Percentiles rank a stretch among this genome's conserved stretches.
These are phyloP conservation scores for Sphenodon punctatus DNA, from an alignment of 2,797 vertebrate species.

Conservation along the genomic window DNA sequence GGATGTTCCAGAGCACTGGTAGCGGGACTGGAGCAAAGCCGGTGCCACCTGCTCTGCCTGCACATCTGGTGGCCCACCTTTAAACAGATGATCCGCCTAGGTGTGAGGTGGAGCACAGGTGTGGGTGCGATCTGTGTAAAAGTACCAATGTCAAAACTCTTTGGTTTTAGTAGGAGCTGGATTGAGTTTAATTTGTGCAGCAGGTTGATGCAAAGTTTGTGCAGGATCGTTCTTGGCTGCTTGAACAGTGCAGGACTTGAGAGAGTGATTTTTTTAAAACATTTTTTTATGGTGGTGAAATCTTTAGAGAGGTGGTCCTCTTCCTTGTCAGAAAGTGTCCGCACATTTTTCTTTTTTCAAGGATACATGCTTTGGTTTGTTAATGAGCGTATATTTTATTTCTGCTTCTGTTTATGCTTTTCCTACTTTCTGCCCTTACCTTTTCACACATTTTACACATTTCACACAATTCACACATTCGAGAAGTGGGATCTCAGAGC, in stretches of 20 bases:
- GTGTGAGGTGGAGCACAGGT: too few relatives aligned
- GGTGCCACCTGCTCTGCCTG: too few relatives aligned
- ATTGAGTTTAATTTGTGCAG: fast-evolving
- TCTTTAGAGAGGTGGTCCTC: fast-evolving
- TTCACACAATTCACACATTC: fast-evolving
- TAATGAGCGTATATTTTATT: neutral
- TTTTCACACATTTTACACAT: too few relatives aligned
- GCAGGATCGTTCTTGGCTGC: neutral
- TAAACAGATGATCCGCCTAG: too few relatives aligned
- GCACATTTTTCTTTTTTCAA: neutral
- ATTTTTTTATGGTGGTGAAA: too few relatives aligned
- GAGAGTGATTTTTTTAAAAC: too few relatives aligned
- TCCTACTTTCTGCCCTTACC: too few relatives aligned
- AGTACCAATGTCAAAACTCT: neutral
- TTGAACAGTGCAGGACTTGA: neutral
- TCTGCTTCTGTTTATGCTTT: too few relatives aligned
- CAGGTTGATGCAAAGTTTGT: neutral
- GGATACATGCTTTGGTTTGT: neutral
- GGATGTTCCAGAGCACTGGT: too few relatives aligned
- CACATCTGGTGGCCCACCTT: too few relatives aligned
- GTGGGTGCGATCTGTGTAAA: too few relatives aligned
- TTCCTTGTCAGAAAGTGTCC: neutral
- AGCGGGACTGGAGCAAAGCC: too few relatives aligned
- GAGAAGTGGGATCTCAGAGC: neutral
- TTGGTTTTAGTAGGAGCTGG: neutral